Conservation (phyloP, 2,113 vertebrate species). For the Oncorhynchus gorbuscha region DNA sequence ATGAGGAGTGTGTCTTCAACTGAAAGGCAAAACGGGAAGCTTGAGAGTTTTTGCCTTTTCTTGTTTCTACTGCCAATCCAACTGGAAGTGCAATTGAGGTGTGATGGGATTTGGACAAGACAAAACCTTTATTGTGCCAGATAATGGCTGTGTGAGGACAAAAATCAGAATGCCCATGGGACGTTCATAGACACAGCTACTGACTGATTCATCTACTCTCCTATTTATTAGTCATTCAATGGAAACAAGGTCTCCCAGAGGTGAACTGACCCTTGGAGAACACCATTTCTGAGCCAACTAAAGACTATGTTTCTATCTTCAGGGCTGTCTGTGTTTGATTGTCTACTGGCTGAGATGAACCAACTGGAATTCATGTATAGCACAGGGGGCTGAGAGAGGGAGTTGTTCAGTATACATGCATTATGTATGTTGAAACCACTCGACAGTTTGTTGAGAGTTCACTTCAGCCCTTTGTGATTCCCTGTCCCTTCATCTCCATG, state of each 20-base stretch:
- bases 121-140: neutral
- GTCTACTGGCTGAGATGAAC: no score
- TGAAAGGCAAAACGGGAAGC: conserved; percentile 20
- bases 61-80: conserved; percentile 41
- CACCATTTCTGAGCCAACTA: conserved; percentile 15
- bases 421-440: no score
- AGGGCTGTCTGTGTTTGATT: neutral
- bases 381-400: no score
- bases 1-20: neutral
- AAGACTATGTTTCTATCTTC: conserved; percentile 7
- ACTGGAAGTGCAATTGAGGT: conserved; percentile 63
- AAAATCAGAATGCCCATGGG: conserved; percentile 4
- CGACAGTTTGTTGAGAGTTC: no score
- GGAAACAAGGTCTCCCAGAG: neutral
- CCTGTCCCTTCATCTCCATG: no score
- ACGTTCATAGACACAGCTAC: conserved; percentile 29
- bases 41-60: conserved; percentile 29
- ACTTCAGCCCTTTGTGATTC: no score
- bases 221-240: conserved; percentile 18
- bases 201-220: neutral
- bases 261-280: neutral
- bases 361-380: no score
- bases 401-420: no score
- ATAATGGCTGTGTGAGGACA: conserved; percentile 6
- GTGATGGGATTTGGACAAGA: conserved; percentile 41